Base-by-base conservation (phyloP, 1,140 invertebrate species). In the Caerostris darwini region DNA sequence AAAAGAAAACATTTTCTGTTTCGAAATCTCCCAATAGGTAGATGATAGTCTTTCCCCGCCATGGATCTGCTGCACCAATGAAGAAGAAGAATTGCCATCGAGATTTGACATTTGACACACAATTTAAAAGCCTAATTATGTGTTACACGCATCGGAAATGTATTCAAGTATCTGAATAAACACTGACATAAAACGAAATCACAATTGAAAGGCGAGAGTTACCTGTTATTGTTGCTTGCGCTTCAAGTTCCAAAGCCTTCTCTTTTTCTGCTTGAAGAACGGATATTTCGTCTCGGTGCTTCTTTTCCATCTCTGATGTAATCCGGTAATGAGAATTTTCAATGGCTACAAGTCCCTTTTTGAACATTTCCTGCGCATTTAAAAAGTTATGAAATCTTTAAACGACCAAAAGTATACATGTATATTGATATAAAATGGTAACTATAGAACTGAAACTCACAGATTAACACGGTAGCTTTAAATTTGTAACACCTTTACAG, bases 201-300 rank as follows among this genome's bases (percentile, higher is more conserved):
- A 34, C 34, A 61, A 61, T 61, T n/a, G 7, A 2, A 34, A 54
- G 4, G 94, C 61, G 67, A 14, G 10, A 19, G 54, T 92, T 95
- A 96, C 96, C 96, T 90, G 96, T 96, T 58, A 96, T 94, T 19
- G 96, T 97, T 7, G 96, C 96, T 96, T 98, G 98, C 6, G 98
- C 98, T 96, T 99, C 98, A 96, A 98, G 98, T n/a, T 98, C 98
- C 56, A 99, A 96, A 6, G 98, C 98, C 95, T 98, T 98, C 95
- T 99, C 98, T 95, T 99, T 99, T 95, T 98, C 98, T 57, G 97
- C 96, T 96, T 97, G 93, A 71, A 98, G 96, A 94, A 97, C 97
- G 87, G 97, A 97, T 56, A 98, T 95, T 95, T 99, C 98, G 91
- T 97, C 97, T 82, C 97, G 97, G 96, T 98, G 98, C 95, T 98